Conservation (phyloP, 2,113 vertebrate genomes). For the Trogon surrucura region DNA sequence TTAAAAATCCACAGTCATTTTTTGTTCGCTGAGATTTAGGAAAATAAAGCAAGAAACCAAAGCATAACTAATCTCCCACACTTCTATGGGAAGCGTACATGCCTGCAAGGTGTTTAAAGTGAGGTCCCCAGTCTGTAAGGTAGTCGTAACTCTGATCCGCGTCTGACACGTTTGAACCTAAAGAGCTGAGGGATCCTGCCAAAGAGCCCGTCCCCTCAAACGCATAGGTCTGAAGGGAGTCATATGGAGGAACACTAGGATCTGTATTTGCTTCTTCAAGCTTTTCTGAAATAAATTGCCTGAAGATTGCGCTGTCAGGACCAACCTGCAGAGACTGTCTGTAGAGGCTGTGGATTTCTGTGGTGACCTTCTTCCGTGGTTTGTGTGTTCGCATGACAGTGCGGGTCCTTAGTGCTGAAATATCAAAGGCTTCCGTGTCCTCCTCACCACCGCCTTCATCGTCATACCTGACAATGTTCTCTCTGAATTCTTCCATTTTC, state of each 20-base stretch:
- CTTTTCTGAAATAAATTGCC: conserved; percentile 89
- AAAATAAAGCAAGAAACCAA: neutral
- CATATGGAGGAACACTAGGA: conserved; percentile 82
- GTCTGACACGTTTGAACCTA: conserved; percentile 75
- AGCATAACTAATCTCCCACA: neutral
- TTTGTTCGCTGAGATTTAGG: neutral
- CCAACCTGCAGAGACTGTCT: conserved; percentile 87
- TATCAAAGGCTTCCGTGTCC: conserved; percentile 76
- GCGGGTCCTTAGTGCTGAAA: conserved; percentile 77
- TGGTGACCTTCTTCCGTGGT: conserved; percentile 63
- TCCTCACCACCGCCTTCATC: conserved; percentile 76
- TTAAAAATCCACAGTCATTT: neutral
- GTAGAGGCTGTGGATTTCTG: conserved; percentile 83
- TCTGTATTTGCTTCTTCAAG: conserved; percentile 88
- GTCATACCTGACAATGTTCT: conserved; percentile 86
- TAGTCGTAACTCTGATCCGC: conserved; percentile 70
- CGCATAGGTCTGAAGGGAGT: conserved; percentile 84
- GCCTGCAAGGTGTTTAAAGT: conserved; percentile 75
- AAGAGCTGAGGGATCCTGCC: conserved; percentile 90
- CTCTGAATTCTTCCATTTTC: conserved; percentile 77
- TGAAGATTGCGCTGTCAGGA: conserved; percentile 86
- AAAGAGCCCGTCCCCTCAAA: conserved; percentile 88
- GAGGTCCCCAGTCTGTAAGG: conserved; percentile 69
- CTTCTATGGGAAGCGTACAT: conserved; percentile 65
- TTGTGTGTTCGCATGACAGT: conserved; percentile 57